phyloP scores from a whole-genome alignment of 2,888 invertebrate genomes.

The Acrobasis suavella region DNA sequence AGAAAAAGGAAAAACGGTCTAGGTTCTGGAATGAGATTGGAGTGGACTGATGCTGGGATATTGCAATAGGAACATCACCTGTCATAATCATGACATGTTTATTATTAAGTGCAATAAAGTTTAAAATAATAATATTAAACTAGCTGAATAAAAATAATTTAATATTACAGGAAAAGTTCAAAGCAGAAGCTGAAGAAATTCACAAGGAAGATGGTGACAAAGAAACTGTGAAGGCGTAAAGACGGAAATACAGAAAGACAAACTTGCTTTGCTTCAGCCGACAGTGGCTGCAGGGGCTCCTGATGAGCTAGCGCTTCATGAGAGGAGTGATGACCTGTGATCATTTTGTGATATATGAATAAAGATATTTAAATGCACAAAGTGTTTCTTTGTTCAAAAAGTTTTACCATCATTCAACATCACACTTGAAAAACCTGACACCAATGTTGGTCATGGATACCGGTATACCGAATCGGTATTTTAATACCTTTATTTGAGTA shows the following conservation, averaged over 20 bases:
- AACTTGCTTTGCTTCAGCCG: constrained; percentile 4
- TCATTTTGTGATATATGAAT: constrained; percentile 14
- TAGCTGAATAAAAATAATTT: background rate
- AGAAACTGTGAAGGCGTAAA: constrained; percentile 69
- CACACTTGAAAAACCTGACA: too few species aligned
- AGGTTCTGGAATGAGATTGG: too few species aligned
- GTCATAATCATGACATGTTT: too few species aligned
- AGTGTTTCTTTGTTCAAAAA: background rate
- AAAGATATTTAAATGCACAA: background rate
- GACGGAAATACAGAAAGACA: background rate
- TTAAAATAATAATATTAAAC: too few species aligned
- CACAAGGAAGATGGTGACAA: constrained; percentile 80
- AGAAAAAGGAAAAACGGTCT: too few species aligned
- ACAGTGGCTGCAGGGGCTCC: constrained; percentile 10
- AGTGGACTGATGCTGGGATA: too few species aligned
- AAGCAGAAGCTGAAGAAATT: constrained; percentile 83
- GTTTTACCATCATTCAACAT: too few species aligned
- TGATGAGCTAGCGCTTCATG: constrained; percentile 3
- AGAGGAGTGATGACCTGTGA: constrained; percentile 11
- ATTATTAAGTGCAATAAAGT: too few species aligned
- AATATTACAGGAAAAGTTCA: constrained; percentile 79
- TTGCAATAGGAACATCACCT: too few species aligned
- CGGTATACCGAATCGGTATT: too few species aligned
- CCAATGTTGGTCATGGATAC: too few species aligned
- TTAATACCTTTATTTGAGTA: too few species aligned